Conservation (phyloP, 1,140 invertebrate genomes). For the Nilaparvata lugens region DNA sequence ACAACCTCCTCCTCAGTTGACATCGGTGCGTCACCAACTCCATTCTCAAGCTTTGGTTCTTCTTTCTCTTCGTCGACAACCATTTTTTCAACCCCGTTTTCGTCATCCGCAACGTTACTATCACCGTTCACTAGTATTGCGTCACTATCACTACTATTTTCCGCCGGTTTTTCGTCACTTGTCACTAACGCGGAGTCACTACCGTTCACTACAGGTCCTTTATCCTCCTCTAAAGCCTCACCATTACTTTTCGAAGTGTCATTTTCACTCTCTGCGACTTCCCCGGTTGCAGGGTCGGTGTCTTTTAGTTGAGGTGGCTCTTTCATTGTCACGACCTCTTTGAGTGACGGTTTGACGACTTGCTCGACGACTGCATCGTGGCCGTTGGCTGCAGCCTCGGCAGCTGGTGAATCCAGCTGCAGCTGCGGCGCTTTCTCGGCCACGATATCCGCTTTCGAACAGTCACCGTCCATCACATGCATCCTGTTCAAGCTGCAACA, state of each 20-base stretch:
- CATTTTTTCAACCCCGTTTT: neutral
- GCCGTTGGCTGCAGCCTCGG: conserved; percentile 3
- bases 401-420: neutral
- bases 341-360: neutral
- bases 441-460: conserved; percentile 16
- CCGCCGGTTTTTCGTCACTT: too few species aligned
- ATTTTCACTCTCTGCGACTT: neutral
- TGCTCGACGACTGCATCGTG: neutral
- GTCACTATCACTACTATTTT: neutral
- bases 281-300: neutral
- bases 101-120: neutral
- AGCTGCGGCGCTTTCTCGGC: conserved; percentile 14
- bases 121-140: neutral
- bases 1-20: neutral
- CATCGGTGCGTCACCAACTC: neutral
- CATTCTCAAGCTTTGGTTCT: conserved; percentile 2
- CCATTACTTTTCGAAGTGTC: neutral
- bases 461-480: conserved; percentile 25
- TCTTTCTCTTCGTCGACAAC: neutral
- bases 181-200: neutral
- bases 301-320: neutral
- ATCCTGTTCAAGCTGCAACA: conserved; percentile 25
- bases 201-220: neutral
- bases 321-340: neutral
- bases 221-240: neutral